A percentile compares a stretch with the other conserved stretches of the same genome.
These are phyloP conservation scores for Ancistrus triradiatus DNA, from an alignment of 2,113 vertebrate species.

Conservation along the genomic window DNA sequence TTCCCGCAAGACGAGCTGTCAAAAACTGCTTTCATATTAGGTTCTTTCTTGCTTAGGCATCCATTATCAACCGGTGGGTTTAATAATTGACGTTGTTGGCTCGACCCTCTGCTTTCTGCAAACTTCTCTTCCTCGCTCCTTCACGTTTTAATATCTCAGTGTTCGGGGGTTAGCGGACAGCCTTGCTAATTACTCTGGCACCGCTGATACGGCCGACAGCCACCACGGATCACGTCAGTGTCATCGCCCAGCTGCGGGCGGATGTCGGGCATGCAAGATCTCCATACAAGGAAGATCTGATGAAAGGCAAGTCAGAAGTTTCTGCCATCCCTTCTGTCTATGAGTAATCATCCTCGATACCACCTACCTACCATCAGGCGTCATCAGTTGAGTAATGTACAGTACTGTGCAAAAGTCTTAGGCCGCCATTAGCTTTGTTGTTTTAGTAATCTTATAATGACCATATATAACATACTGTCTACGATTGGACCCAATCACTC, in stretches of 20 bases:
- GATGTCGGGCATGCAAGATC: conserved; percentile 11
- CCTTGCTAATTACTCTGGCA: conserved; percentile 3
- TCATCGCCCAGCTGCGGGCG: conserved; percentile 39
- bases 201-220: conserved; percentile 44
- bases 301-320: conserved; percentile 37
- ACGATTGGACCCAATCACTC: no score
- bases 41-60: conserved; percentile 13
- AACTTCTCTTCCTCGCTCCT: background rate
- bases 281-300: background rate
- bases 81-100: background rate
- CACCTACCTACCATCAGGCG: conserved; percentile 49
- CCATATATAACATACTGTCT: no score
- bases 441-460: conserved; percentile 48
- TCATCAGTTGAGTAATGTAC: conserved; percentile 45
- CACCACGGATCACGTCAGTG: conserved; percentile 49
- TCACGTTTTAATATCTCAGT: background rate
- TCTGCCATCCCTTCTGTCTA: conserved; percentile 34
- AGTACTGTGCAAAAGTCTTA: no score
- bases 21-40: conserved; percentile 38
- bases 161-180: background rate
- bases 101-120: background rate
- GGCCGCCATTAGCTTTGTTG: no score
- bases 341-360: conserved; percentile 46
- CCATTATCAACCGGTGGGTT: background rate
- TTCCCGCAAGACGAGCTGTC: conserved; percentile 58